Conservation (phyloP, 2,888 invertebrate species). For the Hyposoter dolosus region DNA sequence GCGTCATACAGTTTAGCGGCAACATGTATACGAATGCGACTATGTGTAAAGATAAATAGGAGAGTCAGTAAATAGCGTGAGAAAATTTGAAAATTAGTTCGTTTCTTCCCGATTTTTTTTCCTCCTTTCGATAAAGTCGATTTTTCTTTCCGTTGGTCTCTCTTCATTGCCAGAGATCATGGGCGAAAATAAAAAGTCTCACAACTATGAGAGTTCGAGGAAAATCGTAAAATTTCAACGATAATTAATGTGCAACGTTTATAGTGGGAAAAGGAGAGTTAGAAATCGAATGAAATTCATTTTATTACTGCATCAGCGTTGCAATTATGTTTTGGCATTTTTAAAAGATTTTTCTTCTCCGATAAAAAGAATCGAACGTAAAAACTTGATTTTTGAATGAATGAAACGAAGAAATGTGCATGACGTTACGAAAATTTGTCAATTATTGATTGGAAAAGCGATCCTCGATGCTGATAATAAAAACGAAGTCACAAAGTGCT, state of each 20-base stretch:
- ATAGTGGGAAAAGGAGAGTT: background rate
- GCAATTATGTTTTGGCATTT: background rate
- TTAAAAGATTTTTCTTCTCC: background rate
- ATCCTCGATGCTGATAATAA: background rate
- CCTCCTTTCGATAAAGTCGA: too few relatives aligned
- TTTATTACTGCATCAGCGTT: background rate
- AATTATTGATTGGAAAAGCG: background rate
- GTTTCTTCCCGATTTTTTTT: constrained; percentile 7
- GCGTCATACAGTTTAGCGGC: background rate
- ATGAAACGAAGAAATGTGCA: background rate
- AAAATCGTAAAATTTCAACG: constrained; percentile 26
- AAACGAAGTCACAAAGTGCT: background rate
- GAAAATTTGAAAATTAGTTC: constrained; percentile 29
- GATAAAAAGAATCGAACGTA: background rate
- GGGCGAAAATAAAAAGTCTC: constrained; percentile 9
- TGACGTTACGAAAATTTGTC: background rate
- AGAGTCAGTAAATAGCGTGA: constrained; percentile 13
- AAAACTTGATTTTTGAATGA: background rate
- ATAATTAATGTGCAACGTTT: background rate
- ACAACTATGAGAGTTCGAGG: background rate
- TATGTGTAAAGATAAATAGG: background rate
- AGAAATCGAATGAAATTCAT: background rate
- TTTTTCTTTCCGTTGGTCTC: background rate
- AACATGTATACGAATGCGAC: background rate
- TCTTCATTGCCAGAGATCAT: background rate